Conservation (phyloP, 2,888 invertebrate genomes). For the Apantesis nais region DNA sequence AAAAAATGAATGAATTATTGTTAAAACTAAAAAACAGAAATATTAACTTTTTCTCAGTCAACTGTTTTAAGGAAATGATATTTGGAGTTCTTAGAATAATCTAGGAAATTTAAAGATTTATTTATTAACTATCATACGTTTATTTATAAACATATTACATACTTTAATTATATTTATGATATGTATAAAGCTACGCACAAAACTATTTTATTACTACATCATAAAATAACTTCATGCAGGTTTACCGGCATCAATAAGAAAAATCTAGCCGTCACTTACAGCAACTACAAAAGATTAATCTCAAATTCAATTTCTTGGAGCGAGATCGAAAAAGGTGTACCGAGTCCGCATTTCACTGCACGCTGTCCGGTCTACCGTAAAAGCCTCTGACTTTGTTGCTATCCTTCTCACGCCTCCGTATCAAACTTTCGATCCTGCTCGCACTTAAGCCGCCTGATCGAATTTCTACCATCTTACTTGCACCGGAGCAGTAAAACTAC, state of each 20-base stretch:
- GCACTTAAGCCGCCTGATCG: conserved; percentile 74
- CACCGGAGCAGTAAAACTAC: conserved; percentile 80
- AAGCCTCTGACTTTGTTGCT: conserved; percentile 79
- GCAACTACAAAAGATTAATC: conserved; percentile 79
- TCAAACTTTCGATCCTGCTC: conserved; percentile 58
- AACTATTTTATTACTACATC: conserved; percentile 48
- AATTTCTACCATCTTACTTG: conserved; percentile 84
- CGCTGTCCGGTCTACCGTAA: conserved; percentile 84
- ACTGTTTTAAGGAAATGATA: too few relatives aligned
- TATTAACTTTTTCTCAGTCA: too few relatives aligned
- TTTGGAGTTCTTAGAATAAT: too few relatives aligned
- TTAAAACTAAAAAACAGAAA: neutral
- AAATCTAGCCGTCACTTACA: conserved; percentile 66
- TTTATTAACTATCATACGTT: too few relatives aligned
- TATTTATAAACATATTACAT: neutral
- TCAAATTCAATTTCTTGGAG: conserved; percentile 84
- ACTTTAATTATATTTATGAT: neutral
- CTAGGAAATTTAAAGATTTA: too few relatives aligned
- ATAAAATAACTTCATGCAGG: conserved; percentile 47
- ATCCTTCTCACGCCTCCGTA: conserved; percentile 59
- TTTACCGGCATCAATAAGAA: conserved; percentile 53
- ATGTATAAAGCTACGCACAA: conserved; percentile 25
- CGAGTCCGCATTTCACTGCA: conserved; percentile 82
- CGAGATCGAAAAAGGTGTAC: conserved; percentile 81
- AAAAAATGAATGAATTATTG: neutral